Percentiles rank a stretch among this genome's conserved stretches.
Evolutionary conservation across 1,140 invertebrate genomes (phyloP).

Genomic region (Asbolus verrucosus): DNA sequence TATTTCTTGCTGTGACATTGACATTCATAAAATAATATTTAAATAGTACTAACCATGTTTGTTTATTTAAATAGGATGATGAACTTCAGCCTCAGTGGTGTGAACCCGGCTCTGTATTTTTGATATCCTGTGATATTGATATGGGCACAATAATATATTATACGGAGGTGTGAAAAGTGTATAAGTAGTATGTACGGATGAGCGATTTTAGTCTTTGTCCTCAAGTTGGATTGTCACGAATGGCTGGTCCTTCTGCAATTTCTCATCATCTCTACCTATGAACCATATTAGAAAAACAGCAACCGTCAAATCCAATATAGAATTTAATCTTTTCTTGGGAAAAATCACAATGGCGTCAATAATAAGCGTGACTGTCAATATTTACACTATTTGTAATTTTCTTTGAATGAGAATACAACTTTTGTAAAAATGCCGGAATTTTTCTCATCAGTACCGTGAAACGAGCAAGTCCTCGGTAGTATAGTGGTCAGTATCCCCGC

Average conservation of each 20-base stretch:
- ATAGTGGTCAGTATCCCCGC: constrained; percentile 65
- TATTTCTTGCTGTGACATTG: no score
- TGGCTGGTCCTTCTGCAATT: constrained; percentile 32
- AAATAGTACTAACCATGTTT: no score
- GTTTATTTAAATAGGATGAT: no score
- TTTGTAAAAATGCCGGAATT: no score
- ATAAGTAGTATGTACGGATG: not conserved
- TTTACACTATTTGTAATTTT: constrained; percentile 16
- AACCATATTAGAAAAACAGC: constrained; percentile 22
- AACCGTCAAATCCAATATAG: constrained; percentile 17
- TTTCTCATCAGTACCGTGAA: not conserved
- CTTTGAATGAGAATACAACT: no score
- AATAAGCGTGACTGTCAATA: constrained; percentile 30
- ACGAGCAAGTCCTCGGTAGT: constrained; percentile 59
- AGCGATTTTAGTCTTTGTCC: constrained; percentile 24
- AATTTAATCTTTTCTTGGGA: constrained; percentile 35
- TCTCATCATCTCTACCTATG: constrained; percentile 16
- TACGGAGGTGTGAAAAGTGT: constrained; percentile 1
- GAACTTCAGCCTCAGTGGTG: no score
- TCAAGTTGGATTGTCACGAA: constrained; percentile 1
- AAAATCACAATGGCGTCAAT: constrained; percentile 10
- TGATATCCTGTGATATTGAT: not conserved
- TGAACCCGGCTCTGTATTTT: no score
- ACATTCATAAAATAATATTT: no score
- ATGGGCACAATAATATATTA: constrained; percentile 11